Percentiles rank a stretch among this genome's conserved stretches.
These are phyloP conservation scores for Sinohyriopsis cumingii DNA, from an alignment of 2,888 invertebrate genomes.

Conservation along the genomic window DNA sequence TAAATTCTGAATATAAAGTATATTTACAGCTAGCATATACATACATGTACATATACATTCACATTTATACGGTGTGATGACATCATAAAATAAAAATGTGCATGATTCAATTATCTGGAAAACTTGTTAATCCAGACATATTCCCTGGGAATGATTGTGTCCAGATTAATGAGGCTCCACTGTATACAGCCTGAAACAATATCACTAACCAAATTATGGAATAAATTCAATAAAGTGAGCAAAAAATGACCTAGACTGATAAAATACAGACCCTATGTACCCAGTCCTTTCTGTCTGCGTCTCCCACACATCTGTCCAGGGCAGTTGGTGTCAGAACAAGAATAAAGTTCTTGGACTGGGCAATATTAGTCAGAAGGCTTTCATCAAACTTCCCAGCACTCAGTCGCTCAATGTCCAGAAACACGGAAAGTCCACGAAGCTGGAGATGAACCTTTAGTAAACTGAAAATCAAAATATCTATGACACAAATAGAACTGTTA, in stretches of 20 bases:
- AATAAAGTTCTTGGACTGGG: slow-evolving; percentile 96
- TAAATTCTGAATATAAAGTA: no score
- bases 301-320: slow-evolving; percentile 93
- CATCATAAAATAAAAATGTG: no score
- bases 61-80: no score
- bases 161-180: no score
- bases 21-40: no score
- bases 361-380: slow-evolving; percentile 95
- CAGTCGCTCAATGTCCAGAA: slow-evolving; percentile 97
- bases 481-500: not conserved
- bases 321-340: slow-evolving; percentile 96
- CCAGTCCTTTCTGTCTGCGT: slow-evolving; percentile 98
- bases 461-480: slow-evolving; percentile 45
- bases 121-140: no score
- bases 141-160: no score
- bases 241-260: not conserved
- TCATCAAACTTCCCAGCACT: slow-evolving; percentile 99
- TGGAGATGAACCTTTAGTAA: slow-evolving; percentile 95
- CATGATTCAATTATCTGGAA: no score
- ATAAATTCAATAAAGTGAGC: no score
- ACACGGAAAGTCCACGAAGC: slow-evolving; percentile 94
- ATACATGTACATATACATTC: no score
- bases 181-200: no score
- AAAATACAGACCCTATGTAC: slow-evolving; percentile 89
- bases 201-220: no score